Evolutionary conservation across 2,888 invertebrate species (phyloP).

Genomic region (Zaprionus obscuricornis): DNA sequence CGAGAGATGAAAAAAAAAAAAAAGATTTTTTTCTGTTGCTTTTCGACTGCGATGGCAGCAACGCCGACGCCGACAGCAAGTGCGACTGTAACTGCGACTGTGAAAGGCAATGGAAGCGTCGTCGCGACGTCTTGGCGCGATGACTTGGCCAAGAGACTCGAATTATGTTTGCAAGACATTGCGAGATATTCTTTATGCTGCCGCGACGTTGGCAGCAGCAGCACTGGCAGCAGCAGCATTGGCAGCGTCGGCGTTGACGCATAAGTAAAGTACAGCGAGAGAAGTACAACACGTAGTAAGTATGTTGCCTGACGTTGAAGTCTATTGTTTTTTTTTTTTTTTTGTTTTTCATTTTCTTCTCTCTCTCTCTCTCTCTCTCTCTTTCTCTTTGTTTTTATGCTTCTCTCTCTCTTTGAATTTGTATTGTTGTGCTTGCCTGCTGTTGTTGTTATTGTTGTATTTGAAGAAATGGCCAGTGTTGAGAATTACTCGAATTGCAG

Average conservation of each 20-base stretch:
- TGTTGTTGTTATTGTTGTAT: conserved; percentile 3
- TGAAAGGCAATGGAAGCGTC: conserved; percentile 34
- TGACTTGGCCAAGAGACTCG: conserved; percentile 21
- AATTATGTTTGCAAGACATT: no score
- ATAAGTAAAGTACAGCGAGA: conserved; percentile 36
- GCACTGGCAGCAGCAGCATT: conserved; percentile 3
- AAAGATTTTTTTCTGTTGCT: conserved; percentile 8
- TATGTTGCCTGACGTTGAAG: conserved; percentile 52
- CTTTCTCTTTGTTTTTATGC: no score
- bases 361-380: neutral
- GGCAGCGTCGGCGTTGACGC: conserved; percentile 23
- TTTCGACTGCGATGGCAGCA: neutral
- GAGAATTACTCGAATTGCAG: conserved; percentile 36
- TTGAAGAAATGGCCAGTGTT: conserved; percentile 30
- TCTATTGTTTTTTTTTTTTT: conserved; percentile 48
- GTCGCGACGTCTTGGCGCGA: conserved; percentile 23
- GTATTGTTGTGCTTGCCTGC: neutral
- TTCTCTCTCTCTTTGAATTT: neutral
- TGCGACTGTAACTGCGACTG: conserved; percentile 45
- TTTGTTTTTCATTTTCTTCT: neutral
- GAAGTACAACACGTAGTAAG: no score
- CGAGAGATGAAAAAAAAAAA: no score
- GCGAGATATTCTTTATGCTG: no score
- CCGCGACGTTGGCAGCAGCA: neutral
- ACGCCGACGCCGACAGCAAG: conserved; percentile 14